Conservation (phyloP, 2,888 invertebrate genomes). For the Platerodrilus igneus region DNA sequence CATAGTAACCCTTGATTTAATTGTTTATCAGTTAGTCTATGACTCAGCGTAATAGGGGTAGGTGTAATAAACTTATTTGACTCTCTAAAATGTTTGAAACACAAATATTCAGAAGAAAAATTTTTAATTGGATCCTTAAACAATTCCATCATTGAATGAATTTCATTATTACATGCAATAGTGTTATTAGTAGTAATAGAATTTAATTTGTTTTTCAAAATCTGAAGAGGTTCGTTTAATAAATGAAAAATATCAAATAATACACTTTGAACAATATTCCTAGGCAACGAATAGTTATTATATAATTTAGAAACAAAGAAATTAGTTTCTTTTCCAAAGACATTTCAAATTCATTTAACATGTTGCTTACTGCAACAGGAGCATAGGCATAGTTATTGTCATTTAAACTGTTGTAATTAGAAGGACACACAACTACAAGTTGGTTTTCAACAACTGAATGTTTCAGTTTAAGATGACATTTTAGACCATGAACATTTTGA, state of each 20-base stretch:
- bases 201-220: neutral
- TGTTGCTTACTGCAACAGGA: neutral
- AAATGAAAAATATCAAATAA: neutral
- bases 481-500: too few species aligned
- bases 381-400: too few species aligned
- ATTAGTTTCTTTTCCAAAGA: neutral
- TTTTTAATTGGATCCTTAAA: neutral
- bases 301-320: constrained; percentile 3
- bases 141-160: neutral
- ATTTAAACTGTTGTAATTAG: too few species aligned
- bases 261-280: constrained; percentile 1
- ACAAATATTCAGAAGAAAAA: neutral
- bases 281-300: neutral
- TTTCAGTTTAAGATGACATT: too few species aligned
- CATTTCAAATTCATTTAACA: neutral
- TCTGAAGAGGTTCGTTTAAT: neutral
- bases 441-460: too few species aligned
- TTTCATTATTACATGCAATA: neutral
- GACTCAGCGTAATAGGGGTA: neutral
- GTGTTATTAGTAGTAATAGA: too few species aligned
- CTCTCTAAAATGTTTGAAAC: constrained; percentile 3
- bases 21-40: neutral
- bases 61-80: neutral
- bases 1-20: neutral
- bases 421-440: too few species aligned